Conservation (phyloP, 1,140 invertebrate genomes). For the Ceratitis capitata region DNA sequence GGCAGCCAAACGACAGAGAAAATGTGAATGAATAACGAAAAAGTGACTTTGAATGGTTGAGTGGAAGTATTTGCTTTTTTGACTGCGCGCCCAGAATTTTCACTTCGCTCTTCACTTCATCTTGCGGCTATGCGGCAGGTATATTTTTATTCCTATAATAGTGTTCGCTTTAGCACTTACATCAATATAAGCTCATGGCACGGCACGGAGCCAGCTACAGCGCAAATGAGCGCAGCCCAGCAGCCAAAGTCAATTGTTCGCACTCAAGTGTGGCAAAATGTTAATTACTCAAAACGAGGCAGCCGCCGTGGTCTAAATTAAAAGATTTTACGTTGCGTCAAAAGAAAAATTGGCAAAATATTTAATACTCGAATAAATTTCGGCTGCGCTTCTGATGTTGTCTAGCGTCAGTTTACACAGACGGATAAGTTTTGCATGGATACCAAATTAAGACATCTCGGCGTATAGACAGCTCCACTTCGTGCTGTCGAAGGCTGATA, state of each 20-base stretch:
- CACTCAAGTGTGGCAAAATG: neutral
- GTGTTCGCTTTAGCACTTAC: too few relatives aligned
- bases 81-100: neutral
- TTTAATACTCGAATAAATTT: too few relatives aligned
- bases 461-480: too few relatives aligned
- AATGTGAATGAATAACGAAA: constrained; percentile 28
- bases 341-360: too few relatives aligned
- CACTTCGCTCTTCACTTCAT: neutral
- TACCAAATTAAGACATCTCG: too few relatives aligned
- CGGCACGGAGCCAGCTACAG: neutral
- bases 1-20: neutral
- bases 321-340: too few relatives aligned
- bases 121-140: neutral
- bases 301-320: neutral
- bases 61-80: neutral
- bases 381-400: too few relatives aligned
- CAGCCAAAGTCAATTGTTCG: constrained; percentile 1
- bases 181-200: too few relatives aligned
- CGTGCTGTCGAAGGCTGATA: too few relatives aligned
- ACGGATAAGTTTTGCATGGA: too few relatives aligned
- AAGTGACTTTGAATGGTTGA: neutral
- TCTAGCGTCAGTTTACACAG: too few relatives aligned
- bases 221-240: neutral
- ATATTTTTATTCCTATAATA: too few relatives aligned
- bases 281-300: neutral